Evolutionary conservation across 2,113 vertebrate genomes (phyloP).

Genomic region (Terrapene triunguis): DNA sequence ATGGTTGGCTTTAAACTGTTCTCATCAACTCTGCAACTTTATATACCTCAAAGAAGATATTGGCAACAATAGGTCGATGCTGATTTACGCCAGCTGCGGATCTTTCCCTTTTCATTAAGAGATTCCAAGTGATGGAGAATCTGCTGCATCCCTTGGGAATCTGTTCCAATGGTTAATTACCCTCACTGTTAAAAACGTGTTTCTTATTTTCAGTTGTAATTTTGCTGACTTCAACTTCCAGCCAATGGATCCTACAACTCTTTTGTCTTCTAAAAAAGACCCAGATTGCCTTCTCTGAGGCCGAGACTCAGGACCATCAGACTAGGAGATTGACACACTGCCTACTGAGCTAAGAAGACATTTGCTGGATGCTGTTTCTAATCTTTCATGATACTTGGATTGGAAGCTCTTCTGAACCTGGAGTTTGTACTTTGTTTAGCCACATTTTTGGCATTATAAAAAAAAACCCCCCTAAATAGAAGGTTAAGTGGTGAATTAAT

Average conservation of each 20-base stretch:
- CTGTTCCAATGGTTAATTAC: background rate
- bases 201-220: background rate
- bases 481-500: background rate
- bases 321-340: fast-evolving
- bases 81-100: background rate
- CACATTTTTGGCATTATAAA: fast-evolving
- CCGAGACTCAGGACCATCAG: background rate
- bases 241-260: fast-evolving
- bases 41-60: background rate
- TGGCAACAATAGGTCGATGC: background rate
- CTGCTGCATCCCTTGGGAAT: background rate
- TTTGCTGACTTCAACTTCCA: background rate
- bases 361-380: background rate
- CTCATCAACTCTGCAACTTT: background rate
- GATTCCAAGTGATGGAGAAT: background rate
- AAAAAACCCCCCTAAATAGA: background rate
- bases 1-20: background rate
- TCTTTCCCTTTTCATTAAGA: background rate
- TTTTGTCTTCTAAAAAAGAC: background rate
- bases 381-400: background rate
- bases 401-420: background rate
- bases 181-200: background rate
- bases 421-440: background rate
- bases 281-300: background rate
- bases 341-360: background rate